Evolutionary conservation across 2,113 vertebrate species (phyloP), one percentile per base, ranked within the genome.

Genomic region (Rafetus swinhoei): DNA sequence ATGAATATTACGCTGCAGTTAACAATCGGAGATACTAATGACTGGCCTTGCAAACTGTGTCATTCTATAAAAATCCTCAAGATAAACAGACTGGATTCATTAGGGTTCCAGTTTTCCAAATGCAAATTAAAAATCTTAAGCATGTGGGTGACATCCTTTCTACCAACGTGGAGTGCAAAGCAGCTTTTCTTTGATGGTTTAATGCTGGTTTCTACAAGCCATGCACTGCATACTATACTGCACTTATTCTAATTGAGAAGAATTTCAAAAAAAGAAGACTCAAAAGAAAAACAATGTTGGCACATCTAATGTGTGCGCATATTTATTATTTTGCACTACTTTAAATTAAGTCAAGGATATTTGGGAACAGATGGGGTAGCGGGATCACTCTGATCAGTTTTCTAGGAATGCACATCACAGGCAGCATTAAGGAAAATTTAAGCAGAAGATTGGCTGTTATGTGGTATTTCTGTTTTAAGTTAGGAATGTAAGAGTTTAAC

Each of bases 301-400:
- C 5, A 32, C 65, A 10, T 14, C 59, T 62, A 29, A 35, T 4
- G 9, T n/a, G n/a, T 35, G 16, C 21, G 8, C 24, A 9, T 19
- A n/a, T 35, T 19, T 8, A 32, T n/a, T 32, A 69, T 69, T 72
- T 35, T 21, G 32, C n/a, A 21, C 35, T 35, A 35, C n/a, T 72
- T 72, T 35, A 72, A 72, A 72, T 72, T 72, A n/a, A 72, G 18
- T 72, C 8, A 16, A 72, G n/a, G 18, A 72, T 72, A 72, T 21
- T 18, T n/a, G 8, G 32, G 18, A n/a, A 29, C 7, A 4, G 2
- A 10, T 7, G 14, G 15, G 14, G 2, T 13, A 15, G 29, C 14
- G 1, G n/a, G n/a, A 19, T 19, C 21, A 9, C 32, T 35, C 18
- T 19, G 65, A 72, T 65, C 62, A 32, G n/a, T 72, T 72, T 72